A percentile compares a stretch with the other conserved stretches of the same genome.
phyloP scores from a whole-genome alignment of 2,888 invertebrate species.

The Allacma fusca region DNA sequence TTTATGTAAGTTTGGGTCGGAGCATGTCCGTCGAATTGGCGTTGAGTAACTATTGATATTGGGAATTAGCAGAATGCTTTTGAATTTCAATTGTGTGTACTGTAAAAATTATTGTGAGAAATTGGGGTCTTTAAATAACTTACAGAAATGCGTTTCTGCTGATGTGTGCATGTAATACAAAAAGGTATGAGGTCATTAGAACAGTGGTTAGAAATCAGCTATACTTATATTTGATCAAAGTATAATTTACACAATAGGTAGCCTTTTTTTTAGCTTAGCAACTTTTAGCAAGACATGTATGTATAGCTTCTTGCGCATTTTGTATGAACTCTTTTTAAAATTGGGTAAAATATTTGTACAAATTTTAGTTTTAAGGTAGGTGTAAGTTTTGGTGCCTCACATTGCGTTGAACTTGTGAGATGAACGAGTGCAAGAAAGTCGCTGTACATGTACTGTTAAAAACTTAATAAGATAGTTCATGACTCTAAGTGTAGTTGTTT shows the following conservation, averaged over 20 bases:
- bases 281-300: too few species aligned
- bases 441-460: background rate
- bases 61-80: too few species aligned
- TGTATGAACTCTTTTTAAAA: too few species aligned
- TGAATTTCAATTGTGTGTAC: too few species aligned
- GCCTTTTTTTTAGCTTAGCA: background rate
- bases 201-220: background rate
- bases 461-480: background rate
- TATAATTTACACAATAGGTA: too few species aligned
- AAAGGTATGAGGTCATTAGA: background rate
- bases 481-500: background rate
- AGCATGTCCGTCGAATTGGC: background rate
- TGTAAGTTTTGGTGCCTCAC: background rate
- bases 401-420: conserved; percentile 3
- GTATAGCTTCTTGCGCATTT: too few species aligned
- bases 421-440: background rate
- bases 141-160: background rate
- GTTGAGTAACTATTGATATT: background rate
- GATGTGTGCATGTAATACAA: background rate
- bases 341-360: background rate
- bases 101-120: too few species aligned
- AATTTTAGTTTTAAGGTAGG: background rate
- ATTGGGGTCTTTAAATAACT: conserved; percentile 1
- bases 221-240: background rate
- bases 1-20: conserved; percentile 43